These are phyloP conservation scores for Mamestra configurata DNA, from an alignment of 1,140 invertebrate genomes.

Conservation along the genomic window DNA sequence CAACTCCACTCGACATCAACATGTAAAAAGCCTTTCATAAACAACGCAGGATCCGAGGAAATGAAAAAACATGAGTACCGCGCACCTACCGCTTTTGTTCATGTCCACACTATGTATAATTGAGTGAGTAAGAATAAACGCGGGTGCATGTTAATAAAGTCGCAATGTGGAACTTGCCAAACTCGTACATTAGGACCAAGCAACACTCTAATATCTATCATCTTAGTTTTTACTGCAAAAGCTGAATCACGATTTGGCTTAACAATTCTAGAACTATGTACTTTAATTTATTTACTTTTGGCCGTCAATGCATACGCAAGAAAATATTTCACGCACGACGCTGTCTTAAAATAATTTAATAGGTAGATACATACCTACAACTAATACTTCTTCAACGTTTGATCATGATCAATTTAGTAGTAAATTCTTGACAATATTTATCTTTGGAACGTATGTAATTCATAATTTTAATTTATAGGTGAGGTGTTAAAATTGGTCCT, in stretches of 20 bases:
- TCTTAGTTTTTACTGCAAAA: too few species aligned
- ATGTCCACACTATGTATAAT: constrained; percentile 31
- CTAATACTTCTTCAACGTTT: background rate
- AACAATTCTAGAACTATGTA: too few species aligned
- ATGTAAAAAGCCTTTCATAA: constrained; percentile 23
- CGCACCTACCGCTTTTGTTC: background rate
- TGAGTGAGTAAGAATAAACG: constrained; percentile 6
- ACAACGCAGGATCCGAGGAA: constrained; percentile 11
- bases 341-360: background rate
- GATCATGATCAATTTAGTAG: background rate
- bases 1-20: constrained; percentile 15
- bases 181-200: background rate
- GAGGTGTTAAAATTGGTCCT: background rate
- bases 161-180: constrained; percentile 16
- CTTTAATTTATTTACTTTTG: too few species aligned
- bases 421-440: constrained; percentile 10
- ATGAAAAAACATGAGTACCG: constrained; percentile 15
- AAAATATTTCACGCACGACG: too few species aligned
- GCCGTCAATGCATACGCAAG: too few species aligned
- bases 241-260: too few species aligned
- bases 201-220: too few species aligned
- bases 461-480: background rate
- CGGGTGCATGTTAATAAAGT: constrained; percentile 1
- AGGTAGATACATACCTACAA: background rate
- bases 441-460: background rate